Evolutionary conservation across 2,888 invertebrate species (phyloP).

Genomic region (Ethmia dodecea): DNA sequence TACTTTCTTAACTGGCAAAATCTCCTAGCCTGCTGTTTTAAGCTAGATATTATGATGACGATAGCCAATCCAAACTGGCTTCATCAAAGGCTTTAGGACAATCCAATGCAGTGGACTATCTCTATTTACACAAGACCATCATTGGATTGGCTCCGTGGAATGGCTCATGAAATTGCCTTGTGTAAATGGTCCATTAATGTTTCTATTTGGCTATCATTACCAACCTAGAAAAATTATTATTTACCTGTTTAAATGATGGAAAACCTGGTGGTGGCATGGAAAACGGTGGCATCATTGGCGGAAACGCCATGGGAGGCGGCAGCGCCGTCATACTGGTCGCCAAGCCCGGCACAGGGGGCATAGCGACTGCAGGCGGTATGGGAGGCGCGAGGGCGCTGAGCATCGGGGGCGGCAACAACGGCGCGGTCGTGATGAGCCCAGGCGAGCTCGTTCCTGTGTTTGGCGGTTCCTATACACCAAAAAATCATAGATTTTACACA

Average conservation of each 20-base stretch:
- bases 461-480: slow-evolving; percentile 44
- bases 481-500: neutral
- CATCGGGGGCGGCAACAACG: slow-evolving; percentile 57
- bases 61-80: too few species aligned
- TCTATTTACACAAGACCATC: too few species aligned
- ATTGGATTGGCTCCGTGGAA: too few species aligned
- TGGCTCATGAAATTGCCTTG: too few species aligned
- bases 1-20: too few species aligned
- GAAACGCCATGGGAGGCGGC: slow-evolving; percentile 72
- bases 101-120: too few species aligned
- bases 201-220: too few species aligned
- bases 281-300: slow-evolving; percentile 84
- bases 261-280: slow-evolving; percentile 89
- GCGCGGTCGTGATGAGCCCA: slow-evolving; percentile 45
- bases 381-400: slow-evolving; percentile 68
- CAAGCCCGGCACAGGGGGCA: slow-evolving; percentile 70
- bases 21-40: too few species aligned
- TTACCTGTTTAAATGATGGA: slow-evolving; percentile 56
- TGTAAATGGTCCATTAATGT: too few species aligned
- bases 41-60: too few species aligned
- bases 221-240: slow-evolving; percentile 1
- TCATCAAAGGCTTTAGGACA: too few species aligned
- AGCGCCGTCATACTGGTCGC: slow-evolving; percentile 60
- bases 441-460: slow-evolving; percentile 58
- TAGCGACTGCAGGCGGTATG: slow-evolving; percentile 70